Base-by-base conservation (phyloP, 2,797 vertebrate genomes). In the Argyrosomus regius region DNA sequence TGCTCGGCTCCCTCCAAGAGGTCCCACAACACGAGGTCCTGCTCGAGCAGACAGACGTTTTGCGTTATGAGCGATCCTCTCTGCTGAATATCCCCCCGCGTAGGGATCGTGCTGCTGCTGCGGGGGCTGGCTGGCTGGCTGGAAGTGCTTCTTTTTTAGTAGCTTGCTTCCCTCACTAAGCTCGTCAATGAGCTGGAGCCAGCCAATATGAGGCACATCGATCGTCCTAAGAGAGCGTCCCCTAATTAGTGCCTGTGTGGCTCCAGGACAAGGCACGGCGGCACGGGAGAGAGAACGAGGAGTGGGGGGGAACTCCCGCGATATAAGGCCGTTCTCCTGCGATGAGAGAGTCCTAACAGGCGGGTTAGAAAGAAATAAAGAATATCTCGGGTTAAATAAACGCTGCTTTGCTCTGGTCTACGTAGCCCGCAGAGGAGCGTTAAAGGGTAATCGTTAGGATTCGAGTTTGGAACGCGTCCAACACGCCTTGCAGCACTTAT, bases 131-230 rank as follows among this genome's bases (percentile, higher is more conserved):
- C 35, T 35, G 35, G 35, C 28, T 31, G 31, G 35, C 35, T 39
- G 35, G 35, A 78, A 78, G 80, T 61, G 83, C 43, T 85, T 39
- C 81, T 82, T 87, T 82, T 87, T 84, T 72, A 87, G 82, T 75
- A 59, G 85, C 84, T 72, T 72, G 81, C 84, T 85, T 82, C 90
- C 87, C 85, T 81, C 87, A 82, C 88, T 92, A 72, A 87, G 87
- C 89, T 86, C 82, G 89, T 91, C 90, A 91, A 91, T 88, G 91
- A 92, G 90, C 89, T 92, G 91, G 83, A 92, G 89, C 90, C 89
- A 85, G 87, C 88, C 91, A 84, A 89, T 87, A 90, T 88, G 89
- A 92, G 84, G 87, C 84, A 39, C 90, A 93, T 93, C 91, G 89
- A 93, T 93, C 87, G 80, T 87, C 87, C 88, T 87, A 75, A 86